Evolutionary conservation across 1,140 invertebrate species (phyloP).

Genomic region (Diabrotica virgifera): DNA sequence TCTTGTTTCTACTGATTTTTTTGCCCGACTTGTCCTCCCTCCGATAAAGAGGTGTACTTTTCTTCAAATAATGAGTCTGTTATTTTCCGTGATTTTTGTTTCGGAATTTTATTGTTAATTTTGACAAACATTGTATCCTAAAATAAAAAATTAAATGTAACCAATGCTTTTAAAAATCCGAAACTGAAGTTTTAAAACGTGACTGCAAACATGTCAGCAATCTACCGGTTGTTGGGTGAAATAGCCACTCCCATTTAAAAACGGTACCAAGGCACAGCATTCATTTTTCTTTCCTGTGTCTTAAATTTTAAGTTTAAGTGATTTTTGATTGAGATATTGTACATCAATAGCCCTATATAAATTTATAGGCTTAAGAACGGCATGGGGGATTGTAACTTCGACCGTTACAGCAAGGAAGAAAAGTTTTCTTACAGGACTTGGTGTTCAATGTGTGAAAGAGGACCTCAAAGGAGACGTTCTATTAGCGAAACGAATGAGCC

Average conservation of each 20-base stretch:
- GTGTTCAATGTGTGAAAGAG: slow-evolving; percentile 44
- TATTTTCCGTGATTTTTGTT: too few relatives aligned
- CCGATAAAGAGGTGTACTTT: too few relatives aligned
- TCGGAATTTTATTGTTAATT: too few relatives aligned
- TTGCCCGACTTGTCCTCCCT: too few relatives aligned
- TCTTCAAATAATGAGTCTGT: too few relatives aligned
- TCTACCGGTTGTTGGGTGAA: neutral
- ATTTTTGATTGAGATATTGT: neutral
- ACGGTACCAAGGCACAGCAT: neutral
- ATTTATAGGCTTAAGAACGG: neutral
- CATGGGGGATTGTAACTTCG: slow-evolving; percentile 32
- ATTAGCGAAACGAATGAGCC: slow-evolving; percentile 42
- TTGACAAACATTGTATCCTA: too few relatives aligned
- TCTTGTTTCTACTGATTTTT: too few relatives aligned
- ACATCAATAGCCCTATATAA: neutral
- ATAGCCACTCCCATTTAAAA: neutral
- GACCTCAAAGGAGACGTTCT: slow-evolving; percentile 39
- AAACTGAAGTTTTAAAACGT: too few relatives aligned
- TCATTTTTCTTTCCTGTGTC: neutral
- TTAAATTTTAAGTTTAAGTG: neutral
- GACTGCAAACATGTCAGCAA: too few relatives aligned
- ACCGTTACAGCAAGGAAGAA: slow-evolving; percentile 23
- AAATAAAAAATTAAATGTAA: too few relatives aligned
- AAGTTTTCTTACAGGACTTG: slow-evolving; percentile 39
- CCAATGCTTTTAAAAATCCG: too few relatives aligned